Conservation (phyloP, 1,140 invertebrate genomes). For the Andrena cerasifolii region DNA sequence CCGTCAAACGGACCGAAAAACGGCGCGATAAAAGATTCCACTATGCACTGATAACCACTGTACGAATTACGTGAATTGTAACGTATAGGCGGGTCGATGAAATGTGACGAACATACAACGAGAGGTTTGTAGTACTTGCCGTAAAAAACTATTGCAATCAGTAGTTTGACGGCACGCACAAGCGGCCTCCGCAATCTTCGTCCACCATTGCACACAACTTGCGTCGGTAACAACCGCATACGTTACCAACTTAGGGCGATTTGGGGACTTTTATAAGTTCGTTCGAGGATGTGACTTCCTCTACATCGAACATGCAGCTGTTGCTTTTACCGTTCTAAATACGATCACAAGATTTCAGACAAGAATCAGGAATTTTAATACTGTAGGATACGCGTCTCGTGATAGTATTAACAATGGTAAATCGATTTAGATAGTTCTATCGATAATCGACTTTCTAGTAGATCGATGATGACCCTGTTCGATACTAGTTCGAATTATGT, state of each 20-base stretch:
- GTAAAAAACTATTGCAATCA: constrained; percentile 29
- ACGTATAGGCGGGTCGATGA: not conserved
- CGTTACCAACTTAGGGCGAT: constrained; percentile 42
- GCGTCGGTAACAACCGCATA: constrained; percentile 58
- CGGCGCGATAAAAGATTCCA: constrained; percentile 43
- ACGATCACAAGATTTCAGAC: not conserved
- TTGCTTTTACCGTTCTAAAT: constrained; percentile 1
- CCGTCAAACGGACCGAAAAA: constrained; percentile 50
- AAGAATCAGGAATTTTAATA: not conserved
- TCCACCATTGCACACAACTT: constrained; percentile 67
- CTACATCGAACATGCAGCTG: not conserved
- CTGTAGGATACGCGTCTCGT: not conserved
- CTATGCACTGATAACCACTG: constrained; percentile 31
- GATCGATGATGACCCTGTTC: too few relatives aligned
- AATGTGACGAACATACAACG: constrained; percentile 1
- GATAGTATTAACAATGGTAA: not conserved
- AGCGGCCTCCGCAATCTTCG: constrained; percentile 63
- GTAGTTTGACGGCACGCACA: constrained; percentile 65
- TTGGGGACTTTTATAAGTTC: not conserved
- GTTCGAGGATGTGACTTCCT: not conserved
- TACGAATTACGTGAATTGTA: constrained; percentile 16
- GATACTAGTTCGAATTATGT: too few relatives aligned
- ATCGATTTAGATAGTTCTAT: not conserved
- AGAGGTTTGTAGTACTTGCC: constrained; percentile 32
- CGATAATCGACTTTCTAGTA: not conserved